Percentiles rank a stretch among this genome's conserved stretches.
These are phyloP conservation scores for Hypomecis punctinalis DNA, from an alignment of 2,888 invertebrate species.

Conservation along the genomic window DNA sequence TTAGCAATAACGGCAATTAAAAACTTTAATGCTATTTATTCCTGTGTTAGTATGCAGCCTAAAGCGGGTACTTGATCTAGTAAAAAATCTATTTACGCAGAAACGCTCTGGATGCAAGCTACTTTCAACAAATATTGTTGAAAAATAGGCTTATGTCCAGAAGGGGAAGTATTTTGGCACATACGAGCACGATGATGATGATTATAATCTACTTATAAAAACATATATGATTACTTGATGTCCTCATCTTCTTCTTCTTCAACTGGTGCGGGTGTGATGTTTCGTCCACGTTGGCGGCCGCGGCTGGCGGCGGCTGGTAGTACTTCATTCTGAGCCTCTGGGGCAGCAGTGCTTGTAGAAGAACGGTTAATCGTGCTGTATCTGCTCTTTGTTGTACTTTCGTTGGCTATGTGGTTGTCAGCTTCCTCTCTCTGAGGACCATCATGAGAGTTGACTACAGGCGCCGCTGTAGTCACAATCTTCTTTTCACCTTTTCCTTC, in stretches of 20 bases:
- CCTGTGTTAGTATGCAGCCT: too few relatives aligned
- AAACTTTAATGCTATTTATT: too few relatives aligned
- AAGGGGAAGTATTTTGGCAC: too few relatives aligned
- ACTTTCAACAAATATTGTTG: too few relatives aligned
- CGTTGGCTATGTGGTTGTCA: conserved; percentile 73
- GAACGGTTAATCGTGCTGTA: conserved; percentile 84
- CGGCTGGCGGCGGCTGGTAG: conserved; percentile 77
- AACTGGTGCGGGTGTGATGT: conserved; percentile 72
- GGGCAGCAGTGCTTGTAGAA: conserved; percentile 69
- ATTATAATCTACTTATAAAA: background rate
- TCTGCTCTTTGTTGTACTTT: conserved; percentile 80
- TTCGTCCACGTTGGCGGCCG: conserved; percentile 80
- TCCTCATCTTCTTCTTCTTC: conserved; percentile 83
- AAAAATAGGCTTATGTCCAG: too few relatives aligned
- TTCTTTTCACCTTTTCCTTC: conserved; percentile 56
- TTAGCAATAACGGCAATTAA: too few relatives aligned
- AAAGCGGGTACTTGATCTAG: too few relatives aligned
- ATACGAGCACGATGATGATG: too few relatives aligned
- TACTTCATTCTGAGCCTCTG: conserved; percentile 88
- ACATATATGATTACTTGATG: conserved; percentile 61
- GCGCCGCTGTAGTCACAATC: conserved; percentile 57
- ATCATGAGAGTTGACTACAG: conserved; percentile 85
- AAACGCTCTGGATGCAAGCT: too few relatives aligned
- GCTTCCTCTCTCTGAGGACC: conserved; percentile 83
- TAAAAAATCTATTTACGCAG: too few relatives aligned